Evolutionary conservation across 2,113 vertebrate species (phyloP), one percentile per base, ranked within the genome.

Genomic region (Rissa tridactyla): DNA sequence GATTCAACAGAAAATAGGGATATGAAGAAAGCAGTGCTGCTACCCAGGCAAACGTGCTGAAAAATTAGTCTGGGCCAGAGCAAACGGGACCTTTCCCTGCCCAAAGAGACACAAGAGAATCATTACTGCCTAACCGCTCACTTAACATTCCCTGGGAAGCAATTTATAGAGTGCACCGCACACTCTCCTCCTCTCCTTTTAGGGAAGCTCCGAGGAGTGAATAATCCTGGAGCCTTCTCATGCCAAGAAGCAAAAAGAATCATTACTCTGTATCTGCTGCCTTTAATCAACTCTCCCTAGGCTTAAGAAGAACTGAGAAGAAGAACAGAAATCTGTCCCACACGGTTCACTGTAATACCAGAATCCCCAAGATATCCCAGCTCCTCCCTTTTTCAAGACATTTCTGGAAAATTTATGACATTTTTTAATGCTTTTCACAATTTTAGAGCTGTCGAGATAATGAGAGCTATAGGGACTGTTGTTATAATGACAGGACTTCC

Each of bases 261-360:
- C 3, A n/a, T 87, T 85, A 29, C 11, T 95, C 64, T 76, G 20
- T 49, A 11, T 54, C 46, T 62, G 26, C 62, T 47, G 62, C 30
- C 17, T 68, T 84, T 65, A 70, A 58, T 46, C 75, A 55, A 12
- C 32, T 65, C 61, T 79, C 40, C 20, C 25, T 15, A 7, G 73
- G 57, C 9, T 92, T 22, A 21, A 62, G 62, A 61, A 47, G 10
- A 57, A 27, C 18, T 5, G 55, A 79, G 54, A 78, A 51, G 36
- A 62, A 62, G 40, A 77, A 58, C 26, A 78, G 36, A 38, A 72
- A 60, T 27, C 38, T 5, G 3, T 36, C 4, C 2, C 32, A 44
- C 2, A 0, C 0, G 0, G 10, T 19, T 52, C n/a, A 3, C 4
- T 55, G 82, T 15, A 72, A 44, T 27, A 4, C 29, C 17, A 68